Evolutionary conservation across 2,113 vertebrate species (phyloP).

Genomic region (Chionomys nivalis): DNA sequence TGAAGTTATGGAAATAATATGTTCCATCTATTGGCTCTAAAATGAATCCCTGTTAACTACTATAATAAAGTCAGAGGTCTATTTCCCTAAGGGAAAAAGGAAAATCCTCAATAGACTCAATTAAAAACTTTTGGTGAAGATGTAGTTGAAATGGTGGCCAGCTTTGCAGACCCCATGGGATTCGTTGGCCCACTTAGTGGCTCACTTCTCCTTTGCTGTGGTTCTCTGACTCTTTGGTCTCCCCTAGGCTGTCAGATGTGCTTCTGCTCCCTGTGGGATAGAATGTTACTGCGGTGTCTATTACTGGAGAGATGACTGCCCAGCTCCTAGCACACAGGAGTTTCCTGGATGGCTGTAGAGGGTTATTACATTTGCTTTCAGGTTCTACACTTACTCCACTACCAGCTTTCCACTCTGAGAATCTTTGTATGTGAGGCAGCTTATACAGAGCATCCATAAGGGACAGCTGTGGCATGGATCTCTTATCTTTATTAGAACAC

Average conservation of each 20-base stretch:
- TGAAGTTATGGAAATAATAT: conserved; percentile 31
- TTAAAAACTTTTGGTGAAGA: conserved; percentile 58
- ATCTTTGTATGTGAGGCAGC: conserved; percentile 37
- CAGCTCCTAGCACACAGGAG: background rate
- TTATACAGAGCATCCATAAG: background rate
- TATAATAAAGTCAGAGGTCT: conserved; percentile 46
- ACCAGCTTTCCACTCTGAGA: background rate
- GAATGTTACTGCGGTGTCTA: background rate
- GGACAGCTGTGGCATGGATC: background rate
- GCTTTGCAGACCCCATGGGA: background rate
- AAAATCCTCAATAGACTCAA: conserved; percentile 70
- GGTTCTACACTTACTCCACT: conserved; percentile 31
- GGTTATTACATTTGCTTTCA: conserved; percentile 49
- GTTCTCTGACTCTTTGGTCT: conserved; percentile 23
- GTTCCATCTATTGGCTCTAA: conserved; percentile 45
- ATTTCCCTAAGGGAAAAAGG: conserved; percentile 4
- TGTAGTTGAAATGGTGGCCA: conserved; percentile 28
- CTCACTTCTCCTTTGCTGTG: conserved; percentile 39
- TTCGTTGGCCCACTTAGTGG: background rate
- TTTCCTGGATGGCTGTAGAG: conserved; percentile 39
- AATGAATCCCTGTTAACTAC: conserved; percentile 56
- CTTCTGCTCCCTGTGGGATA: conserved; percentile 4
- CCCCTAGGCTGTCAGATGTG: background rate
- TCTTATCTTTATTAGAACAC: conserved; percentile 33
- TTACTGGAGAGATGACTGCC: conserved; percentile 30